These are phyloP conservation scores for Heliconius nattereri DNA, from an alignment of 1,140 invertebrate species.

Conservation along the genomic window DNA sequence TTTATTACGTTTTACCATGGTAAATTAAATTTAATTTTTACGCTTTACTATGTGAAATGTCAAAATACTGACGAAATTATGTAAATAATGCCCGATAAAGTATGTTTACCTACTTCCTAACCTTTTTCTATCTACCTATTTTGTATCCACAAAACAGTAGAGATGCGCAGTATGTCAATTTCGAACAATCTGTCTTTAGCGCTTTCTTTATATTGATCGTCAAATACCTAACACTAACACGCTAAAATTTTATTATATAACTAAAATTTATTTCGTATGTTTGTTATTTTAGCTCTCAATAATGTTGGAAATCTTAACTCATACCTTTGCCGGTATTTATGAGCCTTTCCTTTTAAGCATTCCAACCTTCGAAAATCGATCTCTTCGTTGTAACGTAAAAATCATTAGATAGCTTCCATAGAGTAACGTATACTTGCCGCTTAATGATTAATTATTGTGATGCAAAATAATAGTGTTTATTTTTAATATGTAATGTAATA, in stretches of 20 bases:
- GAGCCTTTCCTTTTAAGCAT: constrained; percentile 4
- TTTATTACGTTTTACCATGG: too few species aligned
- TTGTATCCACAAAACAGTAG: not conserved
- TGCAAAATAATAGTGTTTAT: not conserved
- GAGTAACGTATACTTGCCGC: not conserved
- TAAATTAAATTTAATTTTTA: too few species aligned
- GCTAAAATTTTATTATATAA: constrained; percentile 27
- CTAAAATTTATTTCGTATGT: constrained; percentile 37
- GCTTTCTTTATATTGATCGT: constrained; percentile 11
- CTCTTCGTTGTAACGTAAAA: not conserved
- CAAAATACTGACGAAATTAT: not conserved
- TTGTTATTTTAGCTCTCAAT: constrained; percentile 32
- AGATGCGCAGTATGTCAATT: constrained; percentile 10
- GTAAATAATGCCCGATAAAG: not conserved
- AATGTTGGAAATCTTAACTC: constrained; percentile 8
- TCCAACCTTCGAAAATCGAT: not conserved
- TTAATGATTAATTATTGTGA: not conserved
- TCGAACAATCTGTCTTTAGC: not conserved
- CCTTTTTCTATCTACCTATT: not conserved
- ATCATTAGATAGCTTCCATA: not conserved
- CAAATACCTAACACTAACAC: not conserved
- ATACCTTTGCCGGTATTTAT: constrained; percentile 2
- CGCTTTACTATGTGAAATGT: too few species aligned
- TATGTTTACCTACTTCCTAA: not conserved
- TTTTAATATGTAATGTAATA: not conserved